Evolutionary conservation across 2,797 vertebrate species (phyloP).

Genomic region (Pachyuromys duprasi): DNA sequence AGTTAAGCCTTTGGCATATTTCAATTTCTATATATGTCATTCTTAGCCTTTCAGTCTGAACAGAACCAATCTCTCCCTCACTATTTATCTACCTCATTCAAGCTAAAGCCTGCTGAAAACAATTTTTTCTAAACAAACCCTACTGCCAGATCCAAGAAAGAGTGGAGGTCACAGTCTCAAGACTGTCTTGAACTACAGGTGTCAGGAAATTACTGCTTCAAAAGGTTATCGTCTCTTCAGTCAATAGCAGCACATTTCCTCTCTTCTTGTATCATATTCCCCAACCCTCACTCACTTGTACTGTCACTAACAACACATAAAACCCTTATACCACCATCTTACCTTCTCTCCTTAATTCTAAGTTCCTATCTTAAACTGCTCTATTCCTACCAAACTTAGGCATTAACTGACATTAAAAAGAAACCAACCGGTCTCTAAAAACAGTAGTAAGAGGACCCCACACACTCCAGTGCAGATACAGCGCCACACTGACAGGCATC

Average conservation of each 20-base stretch:
- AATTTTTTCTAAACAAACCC: neutral
- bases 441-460: neutral
- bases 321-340: neutral
- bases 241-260: neutral
- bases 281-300: neutral
- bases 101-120: conserved; percentile 2
- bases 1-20: neutral
- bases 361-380: neutral
- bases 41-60: neutral
- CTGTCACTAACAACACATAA: neutral
- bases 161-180: neutral
- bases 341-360: neutral
- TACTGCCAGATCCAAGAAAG: rapidly evolving
- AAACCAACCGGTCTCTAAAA: conserved; percentile 38
- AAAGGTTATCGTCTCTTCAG: neutral
- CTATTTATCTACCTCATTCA: neutral
- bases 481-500: conserved; percentile 7
- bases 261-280: neutral
- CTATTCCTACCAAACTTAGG: neutral
- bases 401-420: conserved; percentile 50
- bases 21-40: neutral
- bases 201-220: neutral
- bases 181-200: neutral
- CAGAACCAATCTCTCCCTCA: neutral
- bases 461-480: neutral